Percentiles rank a stretch among this genome's conserved stretches.
Conservation (phyloP, 2,888 invertebrate species). For the Alloscopus bannaensis region DNA sequence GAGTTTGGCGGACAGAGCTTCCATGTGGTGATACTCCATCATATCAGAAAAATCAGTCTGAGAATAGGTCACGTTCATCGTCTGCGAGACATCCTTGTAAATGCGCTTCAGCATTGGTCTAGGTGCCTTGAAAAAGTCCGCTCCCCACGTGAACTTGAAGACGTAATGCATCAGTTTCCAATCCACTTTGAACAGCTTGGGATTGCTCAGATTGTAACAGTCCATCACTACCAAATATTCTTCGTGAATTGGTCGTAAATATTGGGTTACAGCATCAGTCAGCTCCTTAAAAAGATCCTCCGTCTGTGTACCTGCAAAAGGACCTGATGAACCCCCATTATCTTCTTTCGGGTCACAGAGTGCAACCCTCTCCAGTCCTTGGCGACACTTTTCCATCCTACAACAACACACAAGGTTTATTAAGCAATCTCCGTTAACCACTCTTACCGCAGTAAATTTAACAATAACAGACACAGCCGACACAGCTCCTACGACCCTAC, state of each 20-base stretch:
- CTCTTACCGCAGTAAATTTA: too few relatives aligned
- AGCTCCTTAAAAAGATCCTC: not conserved
- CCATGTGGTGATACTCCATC: slow-evolving; percentile 51
- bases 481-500: too few relatives aligned
- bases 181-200: slow-evolving; percentile 4
- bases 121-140: slow-evolving; percentile 27
- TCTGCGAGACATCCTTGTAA: not conserved
- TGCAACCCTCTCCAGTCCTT: too few relatives aligned
- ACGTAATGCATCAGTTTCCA: slow-evolving; percentile 6
- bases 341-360: too few relatives aligned
- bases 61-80: not conserved
- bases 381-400: too few relatives aligned
- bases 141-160: slow-evolving; percentile 23
- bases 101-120: slow-evolving; percentile 9
- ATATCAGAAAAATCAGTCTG: slow-evolving; percentile 49
- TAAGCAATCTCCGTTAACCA: too few relatives aligned
- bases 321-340: not conserved
- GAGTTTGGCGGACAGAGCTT: slow-evolving; percentile 57
- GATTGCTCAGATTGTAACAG: not conserved
- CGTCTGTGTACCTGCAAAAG: too few relatives aligned
- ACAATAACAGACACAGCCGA: too few relatives aligned
- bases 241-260: slow-evolving; percentile 12
- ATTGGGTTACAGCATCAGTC: not conserved
- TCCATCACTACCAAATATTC: not conserved
- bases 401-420: too few relatives aligned